A percentile compares a stretch with the other conserved stretches of the same genome.
phyloP scores from a whole-genome alignment of 2,797 vertebrate genomes.

The Spheniscus humboldti region DNA sequence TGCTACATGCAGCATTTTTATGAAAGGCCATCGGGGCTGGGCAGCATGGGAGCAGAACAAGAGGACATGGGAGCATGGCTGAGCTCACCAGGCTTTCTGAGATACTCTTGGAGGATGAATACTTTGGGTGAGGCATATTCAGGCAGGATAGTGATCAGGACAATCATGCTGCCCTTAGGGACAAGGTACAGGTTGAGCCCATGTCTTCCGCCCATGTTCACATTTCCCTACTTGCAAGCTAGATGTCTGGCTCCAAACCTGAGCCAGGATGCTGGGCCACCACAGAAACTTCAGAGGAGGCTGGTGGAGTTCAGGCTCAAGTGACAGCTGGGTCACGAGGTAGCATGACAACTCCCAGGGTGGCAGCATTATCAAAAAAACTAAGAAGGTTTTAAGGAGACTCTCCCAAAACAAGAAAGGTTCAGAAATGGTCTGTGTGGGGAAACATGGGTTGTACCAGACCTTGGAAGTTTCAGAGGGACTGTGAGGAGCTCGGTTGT shows the following conservation, averaged over 20 bases:
- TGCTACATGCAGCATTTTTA: rapidly evolving
- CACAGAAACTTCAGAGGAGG: not conserved
- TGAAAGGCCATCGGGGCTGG: not conserved
- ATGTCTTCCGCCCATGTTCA: not conserved
- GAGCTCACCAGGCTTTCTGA: not conserved
- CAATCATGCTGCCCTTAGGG: not conserved
- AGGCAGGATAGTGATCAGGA: not conserved
- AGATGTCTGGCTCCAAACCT: not conserved
- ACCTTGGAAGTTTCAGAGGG: not conserved
- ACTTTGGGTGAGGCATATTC: not conserved
- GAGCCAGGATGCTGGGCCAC: not conserved
- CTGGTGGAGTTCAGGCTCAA: not conserved
- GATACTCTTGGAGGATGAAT: not conserved
- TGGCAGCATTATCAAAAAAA: not conserved
- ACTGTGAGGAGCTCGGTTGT: not conserved
- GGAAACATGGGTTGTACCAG: not conserved
- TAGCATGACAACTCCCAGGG: not conserved
- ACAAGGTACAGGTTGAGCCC: not conserved
- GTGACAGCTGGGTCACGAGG: not conserved
- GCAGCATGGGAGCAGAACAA: not conserved
- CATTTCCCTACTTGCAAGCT: not conserved
- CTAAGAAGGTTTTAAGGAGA: not conserved
- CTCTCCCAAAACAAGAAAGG: not conserved
- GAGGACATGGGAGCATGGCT: not conserved
- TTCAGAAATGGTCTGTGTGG: not conserved